These are phyloP conservation scores for Plusia festucae DNA, from an alignment of 2,888 invertebrate species.

Conservation along the genomic window DNA sequence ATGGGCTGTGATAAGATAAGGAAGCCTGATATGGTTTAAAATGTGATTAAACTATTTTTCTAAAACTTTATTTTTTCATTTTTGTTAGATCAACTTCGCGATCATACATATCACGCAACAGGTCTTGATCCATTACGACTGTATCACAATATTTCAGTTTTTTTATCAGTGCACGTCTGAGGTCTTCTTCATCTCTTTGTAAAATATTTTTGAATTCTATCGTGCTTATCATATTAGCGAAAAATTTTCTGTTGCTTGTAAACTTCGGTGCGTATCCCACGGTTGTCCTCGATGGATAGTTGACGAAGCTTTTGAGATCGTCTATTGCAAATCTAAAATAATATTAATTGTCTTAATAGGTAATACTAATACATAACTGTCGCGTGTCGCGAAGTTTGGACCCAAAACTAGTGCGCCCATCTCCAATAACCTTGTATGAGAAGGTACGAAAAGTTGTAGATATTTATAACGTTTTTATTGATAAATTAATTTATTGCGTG, in stretches of 20 bases:
- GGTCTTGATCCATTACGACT: conserved; percentile 67
- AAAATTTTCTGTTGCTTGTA: conserved; percentile 79
- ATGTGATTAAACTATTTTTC: neutral
- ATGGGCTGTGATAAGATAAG: too few species aligned
- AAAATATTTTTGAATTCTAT: conserved; percentile 73
- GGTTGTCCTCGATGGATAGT: conserved; percentile 77
- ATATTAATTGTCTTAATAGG: neutral
- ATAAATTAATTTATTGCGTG: too few species aligned
- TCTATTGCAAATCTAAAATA: conserved; percentile 72
- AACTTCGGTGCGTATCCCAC: conserved; percentile 76
- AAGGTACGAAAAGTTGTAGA: too few species aligned
- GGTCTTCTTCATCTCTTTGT: conserved; percentile 66
- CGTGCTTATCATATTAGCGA: conserved; percentile 77
- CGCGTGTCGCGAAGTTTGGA: too few species aligned
- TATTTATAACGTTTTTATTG: too few species aligned
- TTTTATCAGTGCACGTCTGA: conserved; percentile 63
- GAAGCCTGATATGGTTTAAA: neutral
- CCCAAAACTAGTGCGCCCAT: neutral
- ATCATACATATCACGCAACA: conserved; percentile 73
- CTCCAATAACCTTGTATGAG: neutral
- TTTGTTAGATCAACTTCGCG: conserved; percentile 73
- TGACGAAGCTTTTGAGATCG: conserved; percentile 72
- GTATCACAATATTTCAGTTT: conserved; percentile 78
- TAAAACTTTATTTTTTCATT: conserved; percentile 44
- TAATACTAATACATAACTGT: too few species aligned